Evolutionary conservation across 2,888 invertebrate species (phyloP).

Genomic region (Apamea monoglypha): DNA sequence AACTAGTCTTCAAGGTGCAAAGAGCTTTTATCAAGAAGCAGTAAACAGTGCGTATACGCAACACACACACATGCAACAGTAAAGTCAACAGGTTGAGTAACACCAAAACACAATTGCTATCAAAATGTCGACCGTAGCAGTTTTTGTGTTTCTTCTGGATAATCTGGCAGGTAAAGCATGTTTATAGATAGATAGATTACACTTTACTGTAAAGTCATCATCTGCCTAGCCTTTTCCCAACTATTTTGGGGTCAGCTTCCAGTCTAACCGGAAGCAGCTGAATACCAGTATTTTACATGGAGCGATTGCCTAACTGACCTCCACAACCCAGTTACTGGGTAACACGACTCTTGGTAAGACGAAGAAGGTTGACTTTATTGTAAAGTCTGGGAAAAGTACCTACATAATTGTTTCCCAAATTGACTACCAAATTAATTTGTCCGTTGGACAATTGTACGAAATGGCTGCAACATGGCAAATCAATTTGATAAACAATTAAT

Average conservation of each 20-base stretch:
- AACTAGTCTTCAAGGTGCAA: background rate
- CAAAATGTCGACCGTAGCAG: slow-evolving; percentile 68
- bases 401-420: background rate
- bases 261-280: too few relatives aligned
- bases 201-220: background rate
- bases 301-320: too few relatives aligned
- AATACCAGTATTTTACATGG: too few relatives aligned
- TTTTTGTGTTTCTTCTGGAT: slow-evolving; percentile 74
- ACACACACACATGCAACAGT: slow-evolving; percentile 7
- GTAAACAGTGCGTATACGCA: slow-evolving; percentile 1
- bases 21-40: background rate
- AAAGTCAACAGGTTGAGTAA: slow-evolving; percentile 20
- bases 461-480: background rate
- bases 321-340: too few relatives aligned
- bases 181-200: background rate
- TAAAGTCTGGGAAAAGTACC: background rate
- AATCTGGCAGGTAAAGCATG: slow-evolving; percentile 68
- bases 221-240: too few relatives aligned
- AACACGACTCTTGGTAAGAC: too few relatives aligned
- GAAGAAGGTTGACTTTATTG: too few relatives aligned
- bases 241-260: too few relatives aligned
- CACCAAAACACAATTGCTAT: slow-evolving; percentile 24
- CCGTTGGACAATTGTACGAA: background rate
- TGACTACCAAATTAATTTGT: background rate
- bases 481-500: background rate